These are phyloP conservation scores for Parascotia fuliginaria DNA, from an alignment of 2,888 invertebrate species.

Conservation along the genomic window DNA sequence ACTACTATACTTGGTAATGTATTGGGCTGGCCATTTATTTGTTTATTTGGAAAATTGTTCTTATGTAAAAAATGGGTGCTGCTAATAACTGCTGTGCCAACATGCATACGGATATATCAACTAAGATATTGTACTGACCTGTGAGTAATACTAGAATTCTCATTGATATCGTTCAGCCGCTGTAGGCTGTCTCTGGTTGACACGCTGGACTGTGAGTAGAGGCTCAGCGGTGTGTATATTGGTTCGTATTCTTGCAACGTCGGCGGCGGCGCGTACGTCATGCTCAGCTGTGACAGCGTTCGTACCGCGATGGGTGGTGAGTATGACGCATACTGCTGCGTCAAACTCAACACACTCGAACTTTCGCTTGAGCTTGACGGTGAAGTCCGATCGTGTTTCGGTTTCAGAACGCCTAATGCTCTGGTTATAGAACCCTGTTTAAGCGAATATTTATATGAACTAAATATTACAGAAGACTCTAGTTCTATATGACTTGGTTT, in stretches of 20 bases:
- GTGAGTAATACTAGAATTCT: constrained; percentile 71
- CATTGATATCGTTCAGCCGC: constrained; percentile 78
- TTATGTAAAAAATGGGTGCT: no score
- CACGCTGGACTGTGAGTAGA: constrained; percentile 79
- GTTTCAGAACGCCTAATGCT: constrained; percentile 89
- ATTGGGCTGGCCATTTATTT: no score
- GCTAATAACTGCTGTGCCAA: not conserved
- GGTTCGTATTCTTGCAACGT: constrained; percentile 84
- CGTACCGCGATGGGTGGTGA: constrained; percentile 84
- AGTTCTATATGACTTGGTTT: no score
- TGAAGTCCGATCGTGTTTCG: constrained; percentile 87
- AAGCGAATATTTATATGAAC: no score
- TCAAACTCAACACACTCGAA: constrained; percentile 85
- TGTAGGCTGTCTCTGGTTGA: constrained; percentile 79
- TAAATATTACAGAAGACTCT: no score
- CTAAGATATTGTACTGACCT: constrained; percentile 52
- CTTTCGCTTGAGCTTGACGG: constrained; percentile 89
- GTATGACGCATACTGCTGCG: constrained; percentile 80
- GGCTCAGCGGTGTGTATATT: constrained; percentile 77
- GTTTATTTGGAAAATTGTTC: no score
- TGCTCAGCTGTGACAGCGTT: constrained; percentile 85
- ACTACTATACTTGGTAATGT: no score
- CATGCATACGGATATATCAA: not conserved
- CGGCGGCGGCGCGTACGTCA: constrained; percentile 86
- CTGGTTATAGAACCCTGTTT: constrained; percentile 90